Evolutionary conservation across 1,140 invertebrate species (phyloP).

Genomic region (Pachypsylla venusta): DNA sequence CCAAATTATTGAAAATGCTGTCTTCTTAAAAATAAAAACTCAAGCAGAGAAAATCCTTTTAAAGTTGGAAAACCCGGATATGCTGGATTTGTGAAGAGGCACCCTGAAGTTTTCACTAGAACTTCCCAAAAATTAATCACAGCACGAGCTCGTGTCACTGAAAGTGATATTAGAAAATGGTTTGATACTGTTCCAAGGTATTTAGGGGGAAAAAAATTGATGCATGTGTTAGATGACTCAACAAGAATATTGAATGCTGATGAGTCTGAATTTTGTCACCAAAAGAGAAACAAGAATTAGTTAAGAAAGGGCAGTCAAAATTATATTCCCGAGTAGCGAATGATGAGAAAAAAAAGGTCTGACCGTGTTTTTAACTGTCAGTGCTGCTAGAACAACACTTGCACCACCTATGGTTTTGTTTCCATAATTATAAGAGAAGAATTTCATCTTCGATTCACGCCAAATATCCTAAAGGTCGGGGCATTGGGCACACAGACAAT

Average conservation of each 20-base stretch:
- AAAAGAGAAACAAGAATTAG: constrained; percentile 15
- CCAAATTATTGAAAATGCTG: not conserved
- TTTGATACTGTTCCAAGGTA: constrained; percentile 24
- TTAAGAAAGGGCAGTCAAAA: constrained; percentile 15
- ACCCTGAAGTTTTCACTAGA: constrained; percentile 23
- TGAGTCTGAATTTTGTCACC: constrained; percentile 20
- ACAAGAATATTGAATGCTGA: constrained; percentile 20
- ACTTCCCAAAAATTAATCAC: constrained; percentile 24
- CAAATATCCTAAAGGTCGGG: constrained; percentile 26
- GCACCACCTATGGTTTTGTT: constrained; percentile 16
- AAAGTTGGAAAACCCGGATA: constrained; percentile 25
- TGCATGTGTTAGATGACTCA: constrained; percentile 19
- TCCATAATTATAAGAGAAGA: constrained; percentile 21
- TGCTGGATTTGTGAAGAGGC: constrained; percentile 26
- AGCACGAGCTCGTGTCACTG: constrained; percentile 21
- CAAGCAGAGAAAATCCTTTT: constrained; percentile 10
- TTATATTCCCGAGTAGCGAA: constrained; percentile 11
- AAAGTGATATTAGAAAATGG: constrained; percentile 26
- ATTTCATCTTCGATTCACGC: constrained; percentile 24
- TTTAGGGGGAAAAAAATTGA: constrained; percentile 21
- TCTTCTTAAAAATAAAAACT: not conserved
- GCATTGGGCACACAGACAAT: constrained; percentile 26
- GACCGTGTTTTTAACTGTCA: constrained; percentile 17
- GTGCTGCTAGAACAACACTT: constrained; percentile 13
- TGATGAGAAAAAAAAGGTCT: constrained; percentile 18